Conservation (phyloP, 2,888 invertebrate genomes). For the Cotesia congregata region DNA sequence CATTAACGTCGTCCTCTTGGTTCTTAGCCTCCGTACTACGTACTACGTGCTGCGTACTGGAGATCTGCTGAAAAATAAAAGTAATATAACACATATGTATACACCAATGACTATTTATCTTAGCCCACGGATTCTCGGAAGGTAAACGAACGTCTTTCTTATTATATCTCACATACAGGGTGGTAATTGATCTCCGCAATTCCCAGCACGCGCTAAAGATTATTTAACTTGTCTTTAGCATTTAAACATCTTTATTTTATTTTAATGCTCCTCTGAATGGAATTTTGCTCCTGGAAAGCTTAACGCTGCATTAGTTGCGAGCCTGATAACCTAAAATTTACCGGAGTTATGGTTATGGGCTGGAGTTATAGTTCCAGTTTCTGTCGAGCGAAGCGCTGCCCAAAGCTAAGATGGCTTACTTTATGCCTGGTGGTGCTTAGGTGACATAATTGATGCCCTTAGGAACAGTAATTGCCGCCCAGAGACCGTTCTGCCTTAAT, state of each 20-base stretch:
- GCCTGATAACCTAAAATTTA: not conserved
- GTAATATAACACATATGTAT: conserved; percentile 20
- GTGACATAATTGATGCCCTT: conserved; percentile 53
- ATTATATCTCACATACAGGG: conserved; percentile 39
- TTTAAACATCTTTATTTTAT: conserved; percentile 22
- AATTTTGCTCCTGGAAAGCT: not conserved
- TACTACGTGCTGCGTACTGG: conserved; percentile 33
- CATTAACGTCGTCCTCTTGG: conserved; percentile 56
- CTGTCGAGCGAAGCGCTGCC: not conserved
- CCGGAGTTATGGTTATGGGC: too few relatives aligned
- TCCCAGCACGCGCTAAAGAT: conserved; percentile 31
- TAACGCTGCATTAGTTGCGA: conserved; percentile 9
- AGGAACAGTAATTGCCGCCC: conserved; percentile 50
- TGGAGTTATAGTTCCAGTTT: too few relatives aligned
- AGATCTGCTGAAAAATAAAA: conserved; percentile 2
- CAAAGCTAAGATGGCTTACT: conserved; percentile 45
- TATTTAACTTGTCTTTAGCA: not conserved
- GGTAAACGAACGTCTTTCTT: conserved; percentile 45
- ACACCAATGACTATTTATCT: conserved; percentile 53
- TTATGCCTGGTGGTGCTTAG: conserved; percentile 40
- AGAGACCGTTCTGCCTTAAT: conserved; percentile 44
- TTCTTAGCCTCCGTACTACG: conserved; percentile 38
- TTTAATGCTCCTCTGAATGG: too few relatives aligned
- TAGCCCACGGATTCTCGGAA: conserved; percentile 53
- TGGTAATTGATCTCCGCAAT: conserved; percentile 44